Conservation (phyloP, 2,113 vertebrate species). For the Zosterops hypoxanthus region DNA sequence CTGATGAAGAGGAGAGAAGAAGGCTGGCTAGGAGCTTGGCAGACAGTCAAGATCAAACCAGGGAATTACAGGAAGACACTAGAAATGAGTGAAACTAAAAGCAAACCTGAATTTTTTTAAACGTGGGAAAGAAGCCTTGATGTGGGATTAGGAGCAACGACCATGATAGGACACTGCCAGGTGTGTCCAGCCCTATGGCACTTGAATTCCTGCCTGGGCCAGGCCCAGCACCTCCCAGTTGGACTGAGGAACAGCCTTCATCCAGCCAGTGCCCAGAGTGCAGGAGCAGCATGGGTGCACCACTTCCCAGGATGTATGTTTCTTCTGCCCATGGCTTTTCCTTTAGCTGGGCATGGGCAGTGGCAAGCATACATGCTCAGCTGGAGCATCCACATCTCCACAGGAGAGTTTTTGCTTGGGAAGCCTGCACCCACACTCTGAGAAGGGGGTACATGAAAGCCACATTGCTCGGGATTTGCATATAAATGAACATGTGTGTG, state of each 20-base stretch:
- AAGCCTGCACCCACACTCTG: not conserved
- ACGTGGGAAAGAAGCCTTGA: not conserved
- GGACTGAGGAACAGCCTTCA: not conserved
- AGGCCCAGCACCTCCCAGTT: not conserved
- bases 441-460: rapidly evolving
- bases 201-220: not conserved
- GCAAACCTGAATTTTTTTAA: not conserved
- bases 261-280: not conserved
- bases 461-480: not conserved
- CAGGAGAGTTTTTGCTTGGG: no score
- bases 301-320: rapidly evolving
- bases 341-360: not conserved
- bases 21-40: not conserved
- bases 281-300: rapidly evolving
- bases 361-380: rapidly evolving
- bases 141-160: not conserved
- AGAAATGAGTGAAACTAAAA: not conserved
- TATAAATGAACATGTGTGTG: rapidly evolving
- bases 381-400: not conserved
- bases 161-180: not conserved
- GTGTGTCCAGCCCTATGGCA: not conserved
- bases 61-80: not conserved
- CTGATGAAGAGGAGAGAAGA: not conserved
- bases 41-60: not conserved
- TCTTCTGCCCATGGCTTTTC: not conserved